Evolutionary conservation across 2,888 invertebrate genomes (phyloP), one percentile per base, ranked within the genome.

Genomic region (Sipha maydis): DNA sequence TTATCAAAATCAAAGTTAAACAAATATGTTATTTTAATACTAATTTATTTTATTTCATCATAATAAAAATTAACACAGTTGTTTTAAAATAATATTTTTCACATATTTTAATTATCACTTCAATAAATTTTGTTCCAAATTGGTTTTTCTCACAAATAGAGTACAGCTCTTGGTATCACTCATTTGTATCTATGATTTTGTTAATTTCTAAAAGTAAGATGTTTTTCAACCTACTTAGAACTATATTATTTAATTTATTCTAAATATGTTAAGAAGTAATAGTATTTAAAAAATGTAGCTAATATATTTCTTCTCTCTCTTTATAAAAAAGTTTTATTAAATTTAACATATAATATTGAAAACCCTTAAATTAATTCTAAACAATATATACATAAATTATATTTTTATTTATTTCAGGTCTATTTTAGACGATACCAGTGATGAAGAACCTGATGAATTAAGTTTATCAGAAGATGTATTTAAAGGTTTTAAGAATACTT

Each of bases 361-460:
- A 7, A 38, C 38, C 7, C 7, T 38, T 38, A 38, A 38, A 38
- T 38, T 38, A 38, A 38, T 38, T 38, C 38, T 38, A 38, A 38
- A 5, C 7, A 38, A 5, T 38, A 7, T 38, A 38, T 38, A 9
- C 41, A 9, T 41, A 8, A 5, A 41, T 41, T 41, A 34, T 77
- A 77, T 77, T n/a, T 69, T 31, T 67, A 48, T 69, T 48, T 78
- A 34, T 75, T 88, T 80, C 61, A 88, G 88, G 25, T 80, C 79
- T 61, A 75, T 73, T 80, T 38, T 82, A 25, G 31, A 82, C 31
- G 61, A 88, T 67, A 21, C 25, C 14, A 82, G 73, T 75, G 88
- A 88, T 75, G 88, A 88, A 38, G 88, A 88, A 31, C 25, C 28
- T 41, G 88, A 80, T 17, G 88, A 88, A 61, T 41, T 88, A 25